Evolutionary conservation across 2,113 vertebrate genomes (phyloP), one percentile per base, ranked within the genome.

Genomic region (Thalassarche chlororhynchos): DNA sequence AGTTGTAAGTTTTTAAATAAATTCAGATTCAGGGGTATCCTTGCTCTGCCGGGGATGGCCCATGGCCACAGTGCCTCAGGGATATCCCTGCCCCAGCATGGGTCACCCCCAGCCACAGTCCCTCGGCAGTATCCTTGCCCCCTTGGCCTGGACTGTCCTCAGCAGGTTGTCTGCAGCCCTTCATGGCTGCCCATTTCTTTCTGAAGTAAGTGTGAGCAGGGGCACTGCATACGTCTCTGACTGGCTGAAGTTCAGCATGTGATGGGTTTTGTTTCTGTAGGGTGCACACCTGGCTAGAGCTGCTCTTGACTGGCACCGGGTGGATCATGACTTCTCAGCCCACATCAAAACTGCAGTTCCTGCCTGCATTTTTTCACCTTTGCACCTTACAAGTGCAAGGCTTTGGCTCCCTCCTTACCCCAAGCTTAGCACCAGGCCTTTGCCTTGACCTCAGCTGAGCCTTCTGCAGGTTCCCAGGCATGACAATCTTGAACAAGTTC

Each of bases 41-140:
- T 15, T 36, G 58, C n/a, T 61, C n/a, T 36, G 58, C n/a, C 2
- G 2, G n/a, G 15, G 21, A 21, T 17, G n/a, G 31, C 26, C 17
- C 21, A 18, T 5, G 12, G 29, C 25, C 52, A n/a, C 10, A 57
- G 29, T 25, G 46, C 34, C 15, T 75, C 36, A 51, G 42, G 32
- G 46, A 6, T 34, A 14, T 62, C 26, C 44, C 42, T 47, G 42
- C 5, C 38, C n/a, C 17, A 24, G 29, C 0, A 0, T 7, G 19
- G 34, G 24, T 44, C 70, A 75, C 16, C n/a, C 12, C 31, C 20
- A 57, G 9, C 13, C 47, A 36, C 12, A 61, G 13, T 5, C 15
- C 10, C 13, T 57, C 14, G 57, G 36, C 14, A 49, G 3, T 32
- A 10, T 42, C 28, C 20, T 29, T 71, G 42, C 2, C 10, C 7